Evolutionary conservation across 2,113 vertebrate genomes (phyloP), one percentile per base, ranked within the genome.

Genomic region (Trematocara variabile): DNA sequence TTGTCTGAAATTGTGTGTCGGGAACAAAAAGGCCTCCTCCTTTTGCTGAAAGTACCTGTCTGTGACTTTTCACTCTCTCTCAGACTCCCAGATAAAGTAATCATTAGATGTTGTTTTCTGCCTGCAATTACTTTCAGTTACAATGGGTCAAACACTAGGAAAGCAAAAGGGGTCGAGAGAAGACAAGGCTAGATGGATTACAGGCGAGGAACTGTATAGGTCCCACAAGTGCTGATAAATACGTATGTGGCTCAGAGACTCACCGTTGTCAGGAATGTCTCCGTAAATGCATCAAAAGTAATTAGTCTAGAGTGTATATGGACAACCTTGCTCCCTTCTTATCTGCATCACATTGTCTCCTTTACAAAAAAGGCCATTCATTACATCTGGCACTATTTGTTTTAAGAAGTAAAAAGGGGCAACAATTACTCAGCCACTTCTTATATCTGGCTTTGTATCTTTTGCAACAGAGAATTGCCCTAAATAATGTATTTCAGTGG

Each of bases 61-160:
- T 95, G 93, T 95, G 96, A 96, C 95, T 96, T 95, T 95, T 95
- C 93, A 89, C 93, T 91, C 91, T 95, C 91, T 92, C 91, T 93
- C 93, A 89, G 92, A 91, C 90, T 89, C 93, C 91, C 78, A 91
- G 95, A 96, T 96, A 96, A 96, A 96, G 95, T 95, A 96, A 97
- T 97, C 95, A 96, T 97, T 96, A 96, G 95, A 97, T 95, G 96
- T 95, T 96, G 95, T 96, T 96, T 96, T 96, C 94, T 95, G 93
- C 90, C 94, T 83, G 86, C 96, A 96, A 96, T 96, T 96, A 96
- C 96, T 96, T 96, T 96, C 91, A 65, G 93, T 93, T 94, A 93
- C 95, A 93, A 94, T 91, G 90, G 95, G 95, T 96, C 95, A 96
- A 93, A 94, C 91, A 91, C 80, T 82, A 73, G 93, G 85, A 93